Base-by-base conservation (phyloP, 2,888 invertebrate species). In the Nematopogon swammerdamellus region DNA sequence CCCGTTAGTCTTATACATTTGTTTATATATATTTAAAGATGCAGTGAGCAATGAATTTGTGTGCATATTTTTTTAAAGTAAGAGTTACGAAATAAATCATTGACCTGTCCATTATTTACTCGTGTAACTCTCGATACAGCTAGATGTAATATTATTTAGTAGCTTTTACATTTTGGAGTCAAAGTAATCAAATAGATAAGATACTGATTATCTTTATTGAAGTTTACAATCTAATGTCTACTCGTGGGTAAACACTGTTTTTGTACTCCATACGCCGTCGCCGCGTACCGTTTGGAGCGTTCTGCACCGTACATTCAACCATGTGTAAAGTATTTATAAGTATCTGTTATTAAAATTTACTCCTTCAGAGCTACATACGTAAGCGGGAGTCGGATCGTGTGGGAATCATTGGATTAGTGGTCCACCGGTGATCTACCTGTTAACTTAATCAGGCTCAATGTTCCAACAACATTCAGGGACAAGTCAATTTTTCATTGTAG, bases 51-150 rank as follows among this genome's bases (percentile, higher is more conserved):
- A n/a, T n/a, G n/a, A 36, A 14, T 36, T 6, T 36, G 4, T 36
- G 51, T 53, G 46, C 30, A 57, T 57, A 18, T 46, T 45, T 30
- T 47, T 47, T 19, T 19, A 6, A 48, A n/a, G n/a, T n/a, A n/a
- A n/a, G n/a, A n/a, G n/a, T n/a, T n/a, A n/a, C n/a, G 45, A 29
- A 44, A 44, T 10, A 20, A 48, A 25, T 45, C 19, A 25, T 44
- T 18, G 42, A 36, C 45, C 18, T 48, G 19, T 48, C 44, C 44
- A 46, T 20, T 29, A 46, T 46, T 46, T 46, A 36, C n/a, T 46
- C n/a, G 30, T 25, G 14, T 36, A 30, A 46, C 14, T 30, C 20
- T 25, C 46, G 8, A 29, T 20, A 20, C 17, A 30, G 20, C 46
- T 46, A 29, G 17, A 46, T 14, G 36, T 36, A 36, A 36, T 36